phyloP scores from a whole-genome alignment of 2,797 vertebrate species.

The Pipistrellus nathusii region DNA sequence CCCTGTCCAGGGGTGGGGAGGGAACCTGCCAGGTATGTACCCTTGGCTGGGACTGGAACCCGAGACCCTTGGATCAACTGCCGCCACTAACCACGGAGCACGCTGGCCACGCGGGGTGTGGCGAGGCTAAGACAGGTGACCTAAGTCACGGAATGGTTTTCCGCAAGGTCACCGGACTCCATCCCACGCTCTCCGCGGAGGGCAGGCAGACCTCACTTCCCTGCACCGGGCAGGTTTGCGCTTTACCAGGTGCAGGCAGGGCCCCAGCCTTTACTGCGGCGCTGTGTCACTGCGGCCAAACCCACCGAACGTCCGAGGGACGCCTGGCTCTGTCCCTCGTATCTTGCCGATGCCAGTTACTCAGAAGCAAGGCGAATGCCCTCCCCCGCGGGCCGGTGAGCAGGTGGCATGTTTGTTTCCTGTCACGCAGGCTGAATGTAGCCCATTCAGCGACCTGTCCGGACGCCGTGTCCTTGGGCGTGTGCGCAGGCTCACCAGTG shows the following conservation, averaged over 20 bases:
- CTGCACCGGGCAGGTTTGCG: fast-evolving
- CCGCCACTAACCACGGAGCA: no score
- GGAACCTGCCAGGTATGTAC: no score
- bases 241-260: not conserved
- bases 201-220: no score
- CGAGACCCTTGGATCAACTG: no score
- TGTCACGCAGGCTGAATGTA: not conserved
- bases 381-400: not conserved
- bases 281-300: not conserved
- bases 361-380: not conserved
- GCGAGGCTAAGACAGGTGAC: no score
- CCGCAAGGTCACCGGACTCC: fast-evolving
- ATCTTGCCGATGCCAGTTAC: no score
- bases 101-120: no score
- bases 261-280: not conserved
- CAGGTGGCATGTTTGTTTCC: not conserved
- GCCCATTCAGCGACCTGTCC: no score
- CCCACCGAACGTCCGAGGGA: not conserved
- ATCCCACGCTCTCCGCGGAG: not conserved
- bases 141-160: not conserved
- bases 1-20: no score
- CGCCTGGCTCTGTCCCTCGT: fast-evolving
- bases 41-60: no score
- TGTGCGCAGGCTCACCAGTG: not conserved
- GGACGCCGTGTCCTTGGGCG: no score